These are phyloP conservation scores for Phasia obesa DNA, from an alignment of 2,888 invertebrate species.

Conservation along the genomic window DNA sequence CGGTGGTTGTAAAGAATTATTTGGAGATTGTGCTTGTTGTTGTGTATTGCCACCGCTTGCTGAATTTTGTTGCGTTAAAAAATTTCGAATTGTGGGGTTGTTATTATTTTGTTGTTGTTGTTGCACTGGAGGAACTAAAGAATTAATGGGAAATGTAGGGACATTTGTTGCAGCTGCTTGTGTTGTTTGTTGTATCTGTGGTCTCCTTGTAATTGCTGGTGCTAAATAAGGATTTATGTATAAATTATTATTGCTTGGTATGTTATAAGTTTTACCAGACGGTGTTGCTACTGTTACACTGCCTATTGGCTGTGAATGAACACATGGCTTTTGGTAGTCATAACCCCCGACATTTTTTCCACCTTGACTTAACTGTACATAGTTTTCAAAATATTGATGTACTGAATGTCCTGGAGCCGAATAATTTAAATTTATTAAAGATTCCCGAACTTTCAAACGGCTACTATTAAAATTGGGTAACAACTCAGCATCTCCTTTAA, in stretches of 20 bases:
- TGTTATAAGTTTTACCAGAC: slow-evolving; percentile 78
- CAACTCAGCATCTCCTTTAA: slow-evolving; percentile 80
- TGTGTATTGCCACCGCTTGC: slow-evolving; percentile 30
- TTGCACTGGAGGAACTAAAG: slow-evolving; percentile 72
- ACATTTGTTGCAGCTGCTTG: slow-evolving; percentile 42
- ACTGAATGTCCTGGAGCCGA: slow-evolving; percentile 77
- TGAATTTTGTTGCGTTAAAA: slow-evolving; percentile 46
- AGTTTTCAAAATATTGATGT: slow-evolving; percentile 77
- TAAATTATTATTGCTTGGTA: slow-evolving; percentile 77
- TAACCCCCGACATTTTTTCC: slow-evolving; percentile 75
- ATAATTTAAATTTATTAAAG: slow-evolving; percentile 76
- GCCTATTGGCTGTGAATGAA: slow-evolving; percentile 69
- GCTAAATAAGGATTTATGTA: slow-evolving; percentile 80
- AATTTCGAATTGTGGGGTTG: slow-evolving; percentile 41
- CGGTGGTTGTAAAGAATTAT: slow-evolving; percentile 71
- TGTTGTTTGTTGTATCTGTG: slow-evolving; percentile 71
- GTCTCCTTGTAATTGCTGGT: slow-evolving; percentile 77
- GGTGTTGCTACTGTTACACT: slow-evolving; percentile 78
- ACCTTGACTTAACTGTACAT: slow-evolving; percentile 72
- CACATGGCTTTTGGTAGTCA: slow-evolving; percentile 75
- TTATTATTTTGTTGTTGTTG: slow-evolving; percentile 52
- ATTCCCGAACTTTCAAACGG: slow-evolving; percentile 74
- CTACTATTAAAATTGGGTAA: slow-evolving; percentile 74
- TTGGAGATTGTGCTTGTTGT: slow-evolving; percentile 64
- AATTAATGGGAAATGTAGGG: slow-evolving; percentile 71